phyloP scores from a whole-genome alignment of 2,797 vertebrate species.

The Caiman crocodilus region DNA sequence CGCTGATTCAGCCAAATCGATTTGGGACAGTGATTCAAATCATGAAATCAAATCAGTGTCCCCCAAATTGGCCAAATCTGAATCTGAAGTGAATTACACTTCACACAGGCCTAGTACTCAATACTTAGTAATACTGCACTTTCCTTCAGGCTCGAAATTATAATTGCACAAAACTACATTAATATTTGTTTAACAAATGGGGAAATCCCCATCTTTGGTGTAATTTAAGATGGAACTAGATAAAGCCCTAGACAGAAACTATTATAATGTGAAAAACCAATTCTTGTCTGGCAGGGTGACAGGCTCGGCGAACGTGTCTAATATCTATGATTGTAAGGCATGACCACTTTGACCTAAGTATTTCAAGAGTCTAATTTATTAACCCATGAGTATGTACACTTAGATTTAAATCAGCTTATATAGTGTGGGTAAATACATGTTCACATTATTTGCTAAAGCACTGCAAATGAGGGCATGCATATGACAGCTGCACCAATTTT shows the following conservation, averaged over 20 bases:
- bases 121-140: not conserved
- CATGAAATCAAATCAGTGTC: too few species aligned
- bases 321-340: slow-evolving; percentile 48
- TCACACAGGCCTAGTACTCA: too few species aligned
- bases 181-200: not conserved
- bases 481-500: slow-evolving; percentile 9
- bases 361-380: slow-evolving; percentile 65
- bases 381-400: slow-evolving; percentile 49
- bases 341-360: slow-evolving; percentile 54
- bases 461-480: slow-evolving; percentile 54
- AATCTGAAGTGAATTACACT: too few species aligned
- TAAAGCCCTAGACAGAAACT: not conserved
- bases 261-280: slow-evolving; percentile 27
- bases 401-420: slow-evolving; percentile 48
- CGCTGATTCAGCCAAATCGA: too few species aligned
- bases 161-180: not conserved
- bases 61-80: too few species aligned
- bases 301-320: slow-evolving; percentile 49
- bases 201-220: not conserved
- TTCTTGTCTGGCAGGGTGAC: slow-evolving; percentile 25
- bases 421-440: slow-evolving; percentile 52
- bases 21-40: too few species aligned
- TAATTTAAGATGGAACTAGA: not conserved
- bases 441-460: slow-evolving; percentile 58
- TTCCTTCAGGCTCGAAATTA: not conserved